Evolutionary conservation across 2,888 invertebrate species (phyloP).

Genomic region (Dryobota labecula): DNA sequence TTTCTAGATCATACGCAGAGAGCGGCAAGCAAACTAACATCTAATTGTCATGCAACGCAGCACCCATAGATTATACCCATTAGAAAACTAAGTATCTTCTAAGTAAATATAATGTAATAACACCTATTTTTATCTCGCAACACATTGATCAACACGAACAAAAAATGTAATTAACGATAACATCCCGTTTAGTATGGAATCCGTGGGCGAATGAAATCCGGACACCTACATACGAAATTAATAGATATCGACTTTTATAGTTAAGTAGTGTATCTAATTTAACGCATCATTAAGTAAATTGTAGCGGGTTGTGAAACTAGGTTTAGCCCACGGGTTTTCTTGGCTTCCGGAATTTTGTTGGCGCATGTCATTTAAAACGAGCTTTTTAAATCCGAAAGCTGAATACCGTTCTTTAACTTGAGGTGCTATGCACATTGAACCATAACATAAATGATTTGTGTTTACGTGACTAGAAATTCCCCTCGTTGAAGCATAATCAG

Average conservation of each 20-base stretch:
- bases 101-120: constrained; percentile 41
- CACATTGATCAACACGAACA: constrained; percentile 54
- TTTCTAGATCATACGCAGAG: neutral
- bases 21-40: neutral
- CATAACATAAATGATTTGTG: no score
- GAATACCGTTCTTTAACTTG: no score
- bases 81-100: constrained; percentile 22
- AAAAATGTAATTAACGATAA: constrained; percentile 63
- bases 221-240: constrained; percentile 61
- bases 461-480: no score
- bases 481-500: no score
- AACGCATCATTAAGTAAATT: constrained; percentile 65
- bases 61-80: constrained; percentile 1
- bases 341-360: constrained; percentile 42
- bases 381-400: no score
- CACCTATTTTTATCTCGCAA: constrained; percentile 48
- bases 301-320: constrained; percentile 57
- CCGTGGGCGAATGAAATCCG: constrained; percentile 61
- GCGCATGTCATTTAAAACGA: constrained; percentile 29
- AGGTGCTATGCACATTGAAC: no score
- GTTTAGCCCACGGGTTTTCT: constrained; percentile 48
- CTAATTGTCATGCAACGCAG: constrained; percentile 4
- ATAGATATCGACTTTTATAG: constrained; percentile 62
- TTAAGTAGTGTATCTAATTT: constrained; percentile 65
- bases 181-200: constrained; percentile 48